A percentile compares a stretch with the other conserved stretches of the same genome.
These are phyloP conservation scores for Eriosoma lanigerum DNA, from an alignment of 1,140 invertebrate genomes.

Conservation along the genomic window DNA sequence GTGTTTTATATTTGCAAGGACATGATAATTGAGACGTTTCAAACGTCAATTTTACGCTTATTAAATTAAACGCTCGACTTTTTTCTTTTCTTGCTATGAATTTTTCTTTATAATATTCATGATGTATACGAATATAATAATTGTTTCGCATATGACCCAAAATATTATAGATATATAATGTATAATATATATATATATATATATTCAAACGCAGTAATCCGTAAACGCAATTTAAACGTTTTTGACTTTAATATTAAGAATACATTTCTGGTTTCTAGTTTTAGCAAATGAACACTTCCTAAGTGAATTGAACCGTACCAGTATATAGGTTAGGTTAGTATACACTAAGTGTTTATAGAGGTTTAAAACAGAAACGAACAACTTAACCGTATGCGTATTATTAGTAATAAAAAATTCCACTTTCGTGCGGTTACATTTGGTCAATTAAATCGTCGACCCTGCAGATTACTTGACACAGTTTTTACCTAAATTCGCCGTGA, in stretches of 20 bases:
- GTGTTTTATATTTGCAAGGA: conserved; percentile 4
- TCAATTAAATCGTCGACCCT: neutral
- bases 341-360: neutral
- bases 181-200: no score
- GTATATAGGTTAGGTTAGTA: neutral
- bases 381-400: neutral
- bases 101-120: neutral
- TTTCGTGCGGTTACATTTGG: neutral
- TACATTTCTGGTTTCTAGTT: neutral
- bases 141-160: neutral
- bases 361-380: neutral
- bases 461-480: conserved; percentile 1
- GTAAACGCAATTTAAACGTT: conserved; percentile 15
- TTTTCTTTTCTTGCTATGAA: neutral
- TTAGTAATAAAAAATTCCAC: conserved; percentile 17
- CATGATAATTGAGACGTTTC: conserved; percentile 46
- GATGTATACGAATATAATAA: neutral
- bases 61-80: conserved; percentile 40
- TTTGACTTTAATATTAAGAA: no score
- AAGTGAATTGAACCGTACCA: neutral
- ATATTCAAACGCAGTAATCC: conserved; percentile 6
- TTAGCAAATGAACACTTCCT: neutral
- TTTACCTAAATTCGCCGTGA: neutral
- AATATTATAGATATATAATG: no score
- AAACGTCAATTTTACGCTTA: conserved; percentile 49